Evolutionary conservation across 2,888 invertebrate genomes (phyloP).

Genomic region (Anagyrus pseudococci): DNA sequence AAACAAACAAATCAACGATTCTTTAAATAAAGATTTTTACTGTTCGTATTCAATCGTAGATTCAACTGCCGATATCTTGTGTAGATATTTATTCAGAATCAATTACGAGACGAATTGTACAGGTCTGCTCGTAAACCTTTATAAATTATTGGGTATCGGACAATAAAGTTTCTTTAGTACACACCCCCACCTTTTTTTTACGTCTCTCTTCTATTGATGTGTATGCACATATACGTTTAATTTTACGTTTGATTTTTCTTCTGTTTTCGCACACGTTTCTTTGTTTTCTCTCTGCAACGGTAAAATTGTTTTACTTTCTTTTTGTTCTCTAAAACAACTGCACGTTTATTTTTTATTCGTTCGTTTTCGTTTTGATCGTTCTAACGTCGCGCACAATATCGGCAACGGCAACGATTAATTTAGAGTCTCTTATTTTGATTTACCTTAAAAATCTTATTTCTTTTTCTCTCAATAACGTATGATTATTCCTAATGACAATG

Average conservation of each 20-base stretch:
- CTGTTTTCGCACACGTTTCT: background rate
- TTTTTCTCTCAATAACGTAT: too few relatives aligned
- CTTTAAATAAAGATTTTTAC: slow-evolving; percentile 29
- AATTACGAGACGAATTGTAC: slow-evolving; percentile 32
- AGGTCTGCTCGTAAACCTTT: slow-evolving; percentile 34
- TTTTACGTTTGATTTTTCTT: slow-evolving; percentile 4
- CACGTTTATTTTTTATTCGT: background rate
- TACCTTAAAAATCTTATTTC: too few relatives aligned
- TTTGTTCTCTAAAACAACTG: background rate
- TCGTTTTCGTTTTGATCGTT: background rate
- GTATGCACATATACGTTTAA: background rate
- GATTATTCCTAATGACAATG: too few relatives aligned
- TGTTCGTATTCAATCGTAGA: slow-evolving; percentile 20
- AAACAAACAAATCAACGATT: too few relatives aligned
- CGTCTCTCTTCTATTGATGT: background rate
- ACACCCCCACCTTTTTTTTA: slow-evolving; percentile 12
- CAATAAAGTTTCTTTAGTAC: slow-evolving; percentile 37
- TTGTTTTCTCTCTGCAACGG: too few relatives aligned
- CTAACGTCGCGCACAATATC: too few relatives aligned
- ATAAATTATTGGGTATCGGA: slow-evolving; percentile 36
- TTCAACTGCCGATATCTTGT: slow-evolving; percentile 33
- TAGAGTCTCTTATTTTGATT: too few relatives aligned
- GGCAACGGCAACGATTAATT: too few relatives aligned
- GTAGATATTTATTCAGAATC: slow-evolving; percentile 27
- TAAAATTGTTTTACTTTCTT: background rate